Base-by-base conservation (phyloP, 2,797 vertebrate species). In the Chaenodraco wilsoni region DNA sequence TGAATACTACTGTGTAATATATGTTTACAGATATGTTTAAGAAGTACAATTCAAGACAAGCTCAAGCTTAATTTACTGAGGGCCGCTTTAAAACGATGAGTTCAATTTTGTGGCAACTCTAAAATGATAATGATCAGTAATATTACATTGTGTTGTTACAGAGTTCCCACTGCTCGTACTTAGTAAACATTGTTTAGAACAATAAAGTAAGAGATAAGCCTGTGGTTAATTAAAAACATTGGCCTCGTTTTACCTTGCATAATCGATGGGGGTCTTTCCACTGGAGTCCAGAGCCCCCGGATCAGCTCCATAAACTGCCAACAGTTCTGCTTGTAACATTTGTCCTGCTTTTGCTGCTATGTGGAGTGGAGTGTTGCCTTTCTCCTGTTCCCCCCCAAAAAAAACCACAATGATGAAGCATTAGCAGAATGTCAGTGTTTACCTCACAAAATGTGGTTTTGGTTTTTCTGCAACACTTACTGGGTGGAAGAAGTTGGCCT, bases 401-500 rank as follows among this genome's bases (percentile, higher is more conserved):
- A 41, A 33, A 44, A 43, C 56, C 3, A 45, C 23, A 61, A 33
- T 49, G 6, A 56, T 65, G 41, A 49, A 27, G 19, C 17, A 73
- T 76, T 65, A n/a, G 7, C 9, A 64, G 51, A 10, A 44, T 16
- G 0, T 4, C 10, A 54, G 51, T 1, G n/a, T 23, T n/a, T 15
- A 66, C 16, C 5, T 21, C 41, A 1, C 4, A 58, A 21, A 23
- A 41, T 15, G 1, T 27, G 11, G 14, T 15, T 16, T 72, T 61
- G 3, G 1, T 11, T 55, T 37, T 77, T 66, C 31, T 17, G 65
- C 93, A 68, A 91, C 31, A 89, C 96, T 86, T 95, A 99, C 98
- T 19, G 98, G 97, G 84, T 99, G 97, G 83, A 99, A 99, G 92
- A 99, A 99, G 93, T 98, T 99, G 72, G 98, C 97, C 85, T 99